Evolutionary conservation across 2,797 vertebrate genomes (phyloP), one percentile per base, ranked within the genome.

Genomic region (Ctenopoma kingsleyae): DNA sequence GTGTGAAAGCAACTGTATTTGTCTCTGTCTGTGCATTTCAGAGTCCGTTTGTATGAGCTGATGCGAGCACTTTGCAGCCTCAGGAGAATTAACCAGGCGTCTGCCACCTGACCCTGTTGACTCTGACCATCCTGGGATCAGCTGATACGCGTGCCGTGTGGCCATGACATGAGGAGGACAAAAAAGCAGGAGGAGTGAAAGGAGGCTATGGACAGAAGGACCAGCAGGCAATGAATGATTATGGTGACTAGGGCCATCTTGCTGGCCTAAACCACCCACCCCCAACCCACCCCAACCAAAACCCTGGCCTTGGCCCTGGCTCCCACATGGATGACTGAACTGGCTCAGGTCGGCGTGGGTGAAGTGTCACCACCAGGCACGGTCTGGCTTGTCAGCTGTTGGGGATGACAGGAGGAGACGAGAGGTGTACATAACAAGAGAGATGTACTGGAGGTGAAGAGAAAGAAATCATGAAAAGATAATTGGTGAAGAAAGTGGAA

Each of bases 1-100:
- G 20, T 47, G 67, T 58, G 35, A 60, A 61, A 53, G 43, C 56
- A 6, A 5, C 11, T 0, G 9, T 22, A 61, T 22, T 46, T 16
- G 22, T 70, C 41, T 74, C 54, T 79, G 32, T 78, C 54, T 51
- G 52, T 71, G 61, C 44, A 8, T 70, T 71, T 80, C 63, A 59
- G 67, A 32, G 65, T 65, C 71, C 22, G 69, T 88, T 66, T 64
- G 76, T n/a, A 9, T 20, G 63, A 74, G 78, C 58, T 81, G 82
- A 85, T 36, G 36, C 41, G 13, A 70, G 74, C 67, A 58, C 83
- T 90, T 62, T 69, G 78, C 67, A 67, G 68, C 80, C 94, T 86
- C 90, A 20, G 65, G 92, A 92, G 93, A 92, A 87, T 93, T 94
- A 94, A 94, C 89, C 82, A 93, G 89, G 91, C 93, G 91, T 93